Conservation (phyloP, 1,140 invertebrate genomes). For the Drosophila pruinosa region DNA sequence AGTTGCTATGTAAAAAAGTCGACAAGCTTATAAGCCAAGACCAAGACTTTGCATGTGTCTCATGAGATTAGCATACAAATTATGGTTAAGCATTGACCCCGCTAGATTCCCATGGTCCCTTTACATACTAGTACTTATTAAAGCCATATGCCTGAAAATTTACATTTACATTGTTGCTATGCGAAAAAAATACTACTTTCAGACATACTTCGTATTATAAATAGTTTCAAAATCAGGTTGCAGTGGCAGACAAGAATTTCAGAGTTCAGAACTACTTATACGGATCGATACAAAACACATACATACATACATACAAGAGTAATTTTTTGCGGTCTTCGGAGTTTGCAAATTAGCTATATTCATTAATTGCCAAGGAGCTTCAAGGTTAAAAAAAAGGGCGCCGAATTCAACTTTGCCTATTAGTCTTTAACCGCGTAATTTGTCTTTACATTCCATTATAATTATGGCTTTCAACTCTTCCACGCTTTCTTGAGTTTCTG, state of each 20-base stretch:
- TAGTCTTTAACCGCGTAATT: conserved; percentile 39
- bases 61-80: conserved; percentile 42
- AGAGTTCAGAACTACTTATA: neutral
- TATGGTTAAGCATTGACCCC: neutral
- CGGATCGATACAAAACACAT: too few species aligned
- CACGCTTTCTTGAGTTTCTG: conserved; percentile 57
- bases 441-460: conserved; percentile 37
- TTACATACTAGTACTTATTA: neutral
- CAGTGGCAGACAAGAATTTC: neutral
- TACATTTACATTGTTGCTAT: conserved; percentile 4
- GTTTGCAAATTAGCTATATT: neutral
- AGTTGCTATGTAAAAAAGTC: conserved; percentile 20
- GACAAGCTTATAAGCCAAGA: conserved; percentile 3
- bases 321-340: neutral
- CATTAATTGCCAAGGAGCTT: neutral
- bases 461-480: conserved; percentile 59
- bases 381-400: neutral
- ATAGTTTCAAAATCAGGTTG: neutral
- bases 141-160: neutral
- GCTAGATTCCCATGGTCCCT: neutral
- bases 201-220: too few species aligned
- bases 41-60: conserved; percentile 12
- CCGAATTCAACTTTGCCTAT: conserved; percentile 5
- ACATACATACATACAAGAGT: too few species aligned
- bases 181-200: neutral